Percentiles rank a stretch among this genome's conserved stretches.
phyloP scores from a whole-genome alignment of 1,140 invertebrate species.

The Calliopsis andreniformis region DNA sequence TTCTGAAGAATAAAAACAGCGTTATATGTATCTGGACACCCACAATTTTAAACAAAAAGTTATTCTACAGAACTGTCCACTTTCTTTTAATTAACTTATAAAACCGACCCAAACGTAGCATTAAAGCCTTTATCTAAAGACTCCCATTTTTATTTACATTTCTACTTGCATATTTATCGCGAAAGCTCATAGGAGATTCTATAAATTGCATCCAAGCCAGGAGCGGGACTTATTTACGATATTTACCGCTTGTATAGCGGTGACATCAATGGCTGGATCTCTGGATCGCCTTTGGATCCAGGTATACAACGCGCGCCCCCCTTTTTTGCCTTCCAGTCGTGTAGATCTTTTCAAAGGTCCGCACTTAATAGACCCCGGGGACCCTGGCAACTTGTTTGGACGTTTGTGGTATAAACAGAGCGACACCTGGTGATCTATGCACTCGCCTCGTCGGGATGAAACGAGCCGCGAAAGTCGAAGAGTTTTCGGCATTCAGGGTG shows the following conservation, averaged over 20 bases:
- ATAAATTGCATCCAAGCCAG: neutral
- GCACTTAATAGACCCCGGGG: conserved; percentile 78
- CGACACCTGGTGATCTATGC: conserved; percentile 80
- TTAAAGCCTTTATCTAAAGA: too few relatives aligned
- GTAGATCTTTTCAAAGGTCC: conserved; percentile 66
- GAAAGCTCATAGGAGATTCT: neutral
- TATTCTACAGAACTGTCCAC: too few relatives aligned
- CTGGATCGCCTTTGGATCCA: conserved; percentile 52
- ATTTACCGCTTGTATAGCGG: conserved; percentile 62
- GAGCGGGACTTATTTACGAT: conserved; percentile 43
- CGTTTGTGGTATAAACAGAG: conserved; percentile 81
- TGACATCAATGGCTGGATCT: conserved; percentile 76
- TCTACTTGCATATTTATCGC: too few relatives aligned
- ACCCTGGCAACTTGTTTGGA: conserved; percentile 76
- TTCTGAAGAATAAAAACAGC: too few relatives aligned
- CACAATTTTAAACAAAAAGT: too few relatives aligned
- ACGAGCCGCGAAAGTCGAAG: conserved; percentile 69
- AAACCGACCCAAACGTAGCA: too few relatives aligned
- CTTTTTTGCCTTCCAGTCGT: conserved; percentile 38
- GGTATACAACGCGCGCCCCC: conserved; percentile 56
- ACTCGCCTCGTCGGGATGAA: conserved; percentile 70
- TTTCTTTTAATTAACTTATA: too few relatives aligned
- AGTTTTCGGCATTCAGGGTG: conserved; percentile 63
- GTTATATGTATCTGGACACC: too few relatives aligned
- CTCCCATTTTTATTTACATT: too few relatives aligned